Evolutionary conservation across 1,140 invertebrate genomes (phyloP), one percentile per base, ranked within the genome.

Genomic region (Delia radicum): DNA sequence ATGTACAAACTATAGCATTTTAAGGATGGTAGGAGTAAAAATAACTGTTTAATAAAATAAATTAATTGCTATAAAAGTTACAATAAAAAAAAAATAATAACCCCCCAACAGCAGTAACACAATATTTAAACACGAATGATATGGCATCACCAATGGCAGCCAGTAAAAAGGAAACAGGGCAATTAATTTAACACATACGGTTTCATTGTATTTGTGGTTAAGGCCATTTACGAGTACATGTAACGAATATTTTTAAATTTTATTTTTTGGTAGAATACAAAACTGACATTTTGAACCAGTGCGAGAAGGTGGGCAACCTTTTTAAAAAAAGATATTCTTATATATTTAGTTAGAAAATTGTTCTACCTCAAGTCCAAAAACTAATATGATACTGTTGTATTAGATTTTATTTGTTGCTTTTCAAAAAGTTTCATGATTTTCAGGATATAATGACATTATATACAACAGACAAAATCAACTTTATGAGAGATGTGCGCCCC

Each of bases 161-260:
- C n/a, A 55, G 46, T 3, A 67, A 33, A n/a, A 28, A 69, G 65
- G 65, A 69, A 69, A 69, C 80, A 81, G 75, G 80, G 81, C 81
- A 82, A 82, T 82, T 82, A 82, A 83, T 82, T 83, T 79, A 79
- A 83, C 81, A 80, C 78, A 77, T 73, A 73, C 80, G 77, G 80
- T 79, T 77, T 82, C 81, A 78, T 78, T 79, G 79, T 82, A 81
- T 81, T 80, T 82, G 81, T 76, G 81, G 81, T 82, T 81, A 78
- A 79, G 79, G 21, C 65, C 65, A 69, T 69, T 69, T 69, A 69
- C 29, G 31, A 69, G 15, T 69, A 21, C 65, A 33, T 55, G 46
- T 55, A 55, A n/a, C n/a, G n/a, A 18, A 21, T 55, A 21, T 55
- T 55, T 37, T 55, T 37, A 37, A 37, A 3, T 37, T 37, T 3